Evolutionary conservation across 1,140 invertebrate genomes (phyloP), one percentile per base, ranked within the genome.

Genomic region (Anagrus nilaparvatae): DNA sequence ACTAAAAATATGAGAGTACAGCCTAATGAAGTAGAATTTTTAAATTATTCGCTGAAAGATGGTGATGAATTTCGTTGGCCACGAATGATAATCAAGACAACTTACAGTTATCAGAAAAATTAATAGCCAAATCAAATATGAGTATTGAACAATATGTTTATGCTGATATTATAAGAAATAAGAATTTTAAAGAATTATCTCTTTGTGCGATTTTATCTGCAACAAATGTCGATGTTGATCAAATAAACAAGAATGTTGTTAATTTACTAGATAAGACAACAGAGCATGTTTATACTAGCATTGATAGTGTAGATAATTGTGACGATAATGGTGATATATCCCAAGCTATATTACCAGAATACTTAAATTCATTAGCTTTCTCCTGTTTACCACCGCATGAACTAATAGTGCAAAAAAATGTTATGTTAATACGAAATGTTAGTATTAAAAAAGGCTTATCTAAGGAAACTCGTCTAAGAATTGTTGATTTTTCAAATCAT

Each of bases 291-390:
- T 42, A 46, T 39, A 44, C 45, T 24, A 34, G 48, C 18, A 28
- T 50, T 13, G 42, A 47, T 29, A 50, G 28, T 30, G 31, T 33
- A 18, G 34, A 50, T 13, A 50, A 40, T 29, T 44, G 32, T 39
- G 31, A 44, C 35, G 39, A 44, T 38, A 12, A 16, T 14, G 40
- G 27, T 16, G 32, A 41, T 24, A 21, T 21, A 8, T n/a, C n/a
- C n/a, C n/a, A n/a, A n/a, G n/a, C n/a, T n/a, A 33, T 48, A 24
- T 43, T 46, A 31, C 9, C 43, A 30, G 39, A 48, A 39, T 44
- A 45, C 40, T 14, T 49, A 13, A 49, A 44, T 44, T 25, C 34
- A 13, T 31, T 44, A 24, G 4, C 5, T 23, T 21, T 34, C 5
- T 4, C 19, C 7, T 20, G 17, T 13, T 24, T 44, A 9, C 35